Evolutionary conservation across 2,888 invertebrate genomes (phyloP), one percentile per base, ranked within the genome.

Genomic region (Reticulitermes lucifugus): DNA sequence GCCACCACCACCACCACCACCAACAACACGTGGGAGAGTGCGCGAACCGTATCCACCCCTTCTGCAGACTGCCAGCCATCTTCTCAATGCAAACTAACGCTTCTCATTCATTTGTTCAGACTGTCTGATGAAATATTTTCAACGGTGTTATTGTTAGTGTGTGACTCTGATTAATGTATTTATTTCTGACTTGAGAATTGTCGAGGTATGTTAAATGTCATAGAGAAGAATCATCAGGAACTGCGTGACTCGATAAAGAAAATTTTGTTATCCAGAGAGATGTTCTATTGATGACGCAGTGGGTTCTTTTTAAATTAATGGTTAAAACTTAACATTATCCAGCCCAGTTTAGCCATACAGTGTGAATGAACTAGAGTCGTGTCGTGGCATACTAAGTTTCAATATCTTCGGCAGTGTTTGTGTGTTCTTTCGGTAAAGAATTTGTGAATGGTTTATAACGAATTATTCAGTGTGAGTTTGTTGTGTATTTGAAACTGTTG

Each of bases 21-120:
- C 80, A 46, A 6, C 46, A 46, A 6, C 46, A 65, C 65, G 65
- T 41, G 80, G 60, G 80, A 60, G 80, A 80, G 80, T 60, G 80
- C 60, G 80, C 80, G 80, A 60, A 59, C 59, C 80, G 51, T 80
- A 35, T 22, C 80, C 80, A 35, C 59, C 22, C 35, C 59, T 35
- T 60, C 60, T 12, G 41, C 55, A 41, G 22, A 21, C 60, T 9
- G 59, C 35, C 55, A 80, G 80, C 80, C 80, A 80, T 80, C 80
- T 80, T 80, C 29, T 60, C 12, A 73, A 73, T 73, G 41, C 73
- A 41, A 73, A 73, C 73, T 41, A 21, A 41, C 73, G 25, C 41
- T 73, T 73, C 35, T 73, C 25, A 35, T 35, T 65, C 65, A n/a
- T 65, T 25, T 25, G 65, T 25, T n/a, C n/a, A 25, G n/a, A 25